phyloP scores from a whole-genome alignment of 2,797 vertebrate species.

The Enteromius unitaeniatus region DNA sequence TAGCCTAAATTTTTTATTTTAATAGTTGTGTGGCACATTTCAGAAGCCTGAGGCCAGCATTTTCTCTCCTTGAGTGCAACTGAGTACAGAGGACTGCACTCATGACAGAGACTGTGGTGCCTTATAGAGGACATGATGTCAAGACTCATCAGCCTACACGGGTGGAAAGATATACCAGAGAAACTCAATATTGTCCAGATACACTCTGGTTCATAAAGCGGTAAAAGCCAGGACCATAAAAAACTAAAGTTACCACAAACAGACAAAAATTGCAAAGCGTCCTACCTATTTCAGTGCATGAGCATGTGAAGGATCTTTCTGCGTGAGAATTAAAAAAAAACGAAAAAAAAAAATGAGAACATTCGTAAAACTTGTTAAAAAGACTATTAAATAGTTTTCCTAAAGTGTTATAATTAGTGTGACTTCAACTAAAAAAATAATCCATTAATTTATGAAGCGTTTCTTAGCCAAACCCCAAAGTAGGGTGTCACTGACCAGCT shows the following conservation, averaged over 20 bases:
- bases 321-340: neutral
- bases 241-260: neutral
- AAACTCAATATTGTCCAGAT: conserved; percentile 43
- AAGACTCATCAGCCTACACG: conserved; percentile 57
- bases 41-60: conserved; percentile 31
- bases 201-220: conserved; percentile 24
- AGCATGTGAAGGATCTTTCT: neutral
- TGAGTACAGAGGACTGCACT: conserved; percentile 61
- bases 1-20: conserved; percentile 22
- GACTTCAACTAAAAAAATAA: neutral
- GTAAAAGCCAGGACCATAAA: conserved; percentile 10
- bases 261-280: conserved; percentile 4
- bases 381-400: neutral
- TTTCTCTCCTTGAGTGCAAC: conserved; percentile 57
- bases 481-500: conserved; percentile 29
- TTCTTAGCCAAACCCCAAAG: conserved; percentile 1
- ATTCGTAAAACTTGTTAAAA: neutral
- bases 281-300: neutral
- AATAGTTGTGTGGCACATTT: conserved; percentile 51
- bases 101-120: conserved; percentile 39
- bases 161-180: conserved; percentile 53
- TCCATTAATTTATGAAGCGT: neutral
- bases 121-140: conserved; percentile 46
- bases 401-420: neutral
- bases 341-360: neutral